Evolutionary conservation across 2,113 vertebrate species (phyloP), one percentile per base, ranked within the genome.

Genomic region (Hemiprocne comata): DNA sequence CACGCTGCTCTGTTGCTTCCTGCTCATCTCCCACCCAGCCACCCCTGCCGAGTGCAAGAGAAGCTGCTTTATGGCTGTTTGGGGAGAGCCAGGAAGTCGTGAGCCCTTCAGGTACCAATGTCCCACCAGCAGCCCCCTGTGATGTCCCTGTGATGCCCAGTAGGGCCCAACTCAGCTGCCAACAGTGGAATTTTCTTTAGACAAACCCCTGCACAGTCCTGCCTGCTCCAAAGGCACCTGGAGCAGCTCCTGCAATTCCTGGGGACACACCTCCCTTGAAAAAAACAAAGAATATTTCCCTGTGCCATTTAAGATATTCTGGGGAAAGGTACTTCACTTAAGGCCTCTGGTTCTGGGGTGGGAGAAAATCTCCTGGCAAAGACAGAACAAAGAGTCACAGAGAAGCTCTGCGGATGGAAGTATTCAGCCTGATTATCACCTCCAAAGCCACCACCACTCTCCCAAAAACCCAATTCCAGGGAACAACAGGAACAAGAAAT

Each of bases 401-500:
- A 33, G 24, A 20, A n/a, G 10, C 8, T 17, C 65, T 14, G 58
- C 0, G 0, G 72, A 11, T 36, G 71, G 64, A 90, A 48, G 9
- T 1, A 1, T 3, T 8, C 12, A 12, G 65, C 65, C 38, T 3
- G 0, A 5, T 33, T 8, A 19, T 31, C 10, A 0, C 53, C 42
- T 34, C 29, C 28, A 10, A 29, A 67, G 31, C 31, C 26, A 7
- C 13, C 34, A 28, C 82, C 17, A 31, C 36, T 69, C 66, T 33
- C 60, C 29, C 17, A 14, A 57, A 44, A 25, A 14, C 11, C 34
- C 6, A 4, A 21, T 25, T 83, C 60, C 26, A 23, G 46, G 48
- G 53, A 66, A 36, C 4, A 18, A 10, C 16, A 13, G 17, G 1
- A 53, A 38, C 2, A 33, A 6, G 28, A 24, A 33, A 19, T 40